Evolutionary conservation across 1,140 invertebrate genomes (phyloP), one percentile per base, ranked within the genome.

Genomic region (Pseudomyrmex gracilis): DNA sequence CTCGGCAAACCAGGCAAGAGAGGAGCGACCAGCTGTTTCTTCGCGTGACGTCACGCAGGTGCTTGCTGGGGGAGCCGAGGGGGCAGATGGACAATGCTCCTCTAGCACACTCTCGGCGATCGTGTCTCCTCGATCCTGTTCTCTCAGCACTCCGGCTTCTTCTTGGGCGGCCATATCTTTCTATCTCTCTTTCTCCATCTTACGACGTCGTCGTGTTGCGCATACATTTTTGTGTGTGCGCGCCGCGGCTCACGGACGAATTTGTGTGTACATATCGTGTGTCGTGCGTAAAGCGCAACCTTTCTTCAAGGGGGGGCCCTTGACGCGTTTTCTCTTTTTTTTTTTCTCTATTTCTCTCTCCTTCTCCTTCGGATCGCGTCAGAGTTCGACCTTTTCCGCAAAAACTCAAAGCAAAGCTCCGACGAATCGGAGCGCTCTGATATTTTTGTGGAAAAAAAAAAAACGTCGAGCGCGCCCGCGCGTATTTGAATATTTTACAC

Each of bases 1-100:
- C 61, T 66, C n/a, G n/a, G 58, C 70, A 51, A 70, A 63, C 53
- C 87, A 90, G 82, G 89, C 86, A 90, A 87, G 85, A 88, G 88
- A 89, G 83, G 67, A 88, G 66, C 89, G 83, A 90, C 90, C 90
- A 91, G 90, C 90, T 91, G 90, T 91, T 91, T 91, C 90, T 88
- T 91, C 60, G 76, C 86, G 88, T 91, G 90, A 91, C 90, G 90
- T 91, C 90, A 91, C 85, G 87, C 90, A 90, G 89, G 89, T 85
- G 87, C 67, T 77, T 83, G 67, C 43, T 51, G 61, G 76, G 78
- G 63, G 83, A 87, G 73, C 57, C 82, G 80, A 89, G 88, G 88
- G 82, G 85, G 89, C 89, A 90, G 89, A 86, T 90, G 89, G 89
- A 90, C 89, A 90, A 89, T 90, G 87, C 89, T 89, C 83, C 80